A percentile compares a stretch with the other conserved stretches of the same genome.
Evolutionary conservation across 2,113 vertebrate genomes (phyloP).

Genomic region (Microcebus lehilahytsara): DNA sequence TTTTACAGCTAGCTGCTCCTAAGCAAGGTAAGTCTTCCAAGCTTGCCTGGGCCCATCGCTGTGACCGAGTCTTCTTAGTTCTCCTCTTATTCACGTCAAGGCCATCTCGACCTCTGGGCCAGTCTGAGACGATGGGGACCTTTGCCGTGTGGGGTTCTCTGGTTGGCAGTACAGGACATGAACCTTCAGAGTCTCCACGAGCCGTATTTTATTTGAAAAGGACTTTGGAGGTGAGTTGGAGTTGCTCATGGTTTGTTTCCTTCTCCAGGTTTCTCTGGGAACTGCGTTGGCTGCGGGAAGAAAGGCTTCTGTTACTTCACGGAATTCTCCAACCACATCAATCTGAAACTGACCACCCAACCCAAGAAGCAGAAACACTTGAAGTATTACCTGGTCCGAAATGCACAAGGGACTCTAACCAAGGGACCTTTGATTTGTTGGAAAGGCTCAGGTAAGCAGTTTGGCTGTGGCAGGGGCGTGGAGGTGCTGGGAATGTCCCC

Average conservation of each 20-base stretch:
- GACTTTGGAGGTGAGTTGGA: neutral
- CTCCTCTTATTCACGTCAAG: too few relatives aligned
- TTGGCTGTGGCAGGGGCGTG: conserved; percentile 7
- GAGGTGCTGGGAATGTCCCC: neutral
- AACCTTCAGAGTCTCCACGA: neutral
- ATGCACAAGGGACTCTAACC: conserved; percentile 91
- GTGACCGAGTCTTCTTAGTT: neutral
- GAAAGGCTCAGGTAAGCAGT: conserved; percentile 91
- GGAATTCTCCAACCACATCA: conserved; percentile 98
- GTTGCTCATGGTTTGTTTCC: neutral
- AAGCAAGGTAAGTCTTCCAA: neutral
- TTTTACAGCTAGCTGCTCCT: neutral
- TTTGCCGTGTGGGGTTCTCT: fast-evolving
- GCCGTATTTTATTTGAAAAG: fast-evolving
- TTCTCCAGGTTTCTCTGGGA: conserved; percentile 94
- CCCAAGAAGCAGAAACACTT: conserved; percentile 99
- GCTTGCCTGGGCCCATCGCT: neutral
- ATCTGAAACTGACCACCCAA: conserved; percentile 96
- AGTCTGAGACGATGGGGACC: too few relatives aligned
- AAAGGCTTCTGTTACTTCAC: conserved; percentile 99
- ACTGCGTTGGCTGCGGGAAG: conserved; percentile 96
- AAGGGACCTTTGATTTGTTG: conserved; percentile 95
- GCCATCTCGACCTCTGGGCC: neutral
- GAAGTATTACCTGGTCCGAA: conserved; percentile 93
- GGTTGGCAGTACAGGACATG: neutral